phyloP scores from a whole-genome alignment of 2,888 invertebrate species.

The Andrena camellia region DNA sequence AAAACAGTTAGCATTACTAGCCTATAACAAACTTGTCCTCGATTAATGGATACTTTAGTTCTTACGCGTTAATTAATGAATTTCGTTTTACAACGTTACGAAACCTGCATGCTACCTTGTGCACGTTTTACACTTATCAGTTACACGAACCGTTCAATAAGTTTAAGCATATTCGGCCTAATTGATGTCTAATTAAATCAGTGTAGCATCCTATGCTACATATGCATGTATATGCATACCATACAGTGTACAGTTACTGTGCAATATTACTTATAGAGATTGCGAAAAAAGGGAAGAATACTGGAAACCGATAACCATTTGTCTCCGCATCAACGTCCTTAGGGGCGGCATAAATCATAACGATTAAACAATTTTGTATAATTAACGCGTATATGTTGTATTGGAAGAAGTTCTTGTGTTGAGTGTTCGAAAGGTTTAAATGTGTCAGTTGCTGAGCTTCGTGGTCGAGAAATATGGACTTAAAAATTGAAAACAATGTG shows the following conservation, averaged over 20 bases:
- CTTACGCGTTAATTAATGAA: not conserved
- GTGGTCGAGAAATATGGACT: not conserved
- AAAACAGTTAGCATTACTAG: not conserved
- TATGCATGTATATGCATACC: not conserved
- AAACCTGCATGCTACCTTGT: not conserved
- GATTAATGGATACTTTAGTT: not conserved
- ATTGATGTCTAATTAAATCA: conserved; percentile 36
- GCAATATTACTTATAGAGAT: not conserved
- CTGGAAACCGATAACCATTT: conserved; percentile 2
- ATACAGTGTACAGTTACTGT: not conserved
- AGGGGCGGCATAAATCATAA: not conserved
- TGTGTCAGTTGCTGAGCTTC: not conserved
- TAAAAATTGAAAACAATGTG: conserved; percentile 1
- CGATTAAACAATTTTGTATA: conserved; percentile 16
- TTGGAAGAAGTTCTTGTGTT: conserved; percentile 6
- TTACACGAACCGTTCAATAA: conserved; percentile 22
- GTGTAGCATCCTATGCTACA: conserved; percentile 8
- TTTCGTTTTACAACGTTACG: not conserved
- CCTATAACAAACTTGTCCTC: not conserved
- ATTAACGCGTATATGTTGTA: conserved; percentile 13
- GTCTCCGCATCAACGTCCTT: conserved; percentile 10
- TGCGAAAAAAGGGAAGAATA: not conserved
- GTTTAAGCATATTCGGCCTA: conserved; percentile 52
- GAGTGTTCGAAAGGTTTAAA: not conserved
- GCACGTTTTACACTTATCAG: conserved; percentile 1